Conservation (phyloP, 2,888 invertebrate species). For the Drosophila ezoana region DNA sequence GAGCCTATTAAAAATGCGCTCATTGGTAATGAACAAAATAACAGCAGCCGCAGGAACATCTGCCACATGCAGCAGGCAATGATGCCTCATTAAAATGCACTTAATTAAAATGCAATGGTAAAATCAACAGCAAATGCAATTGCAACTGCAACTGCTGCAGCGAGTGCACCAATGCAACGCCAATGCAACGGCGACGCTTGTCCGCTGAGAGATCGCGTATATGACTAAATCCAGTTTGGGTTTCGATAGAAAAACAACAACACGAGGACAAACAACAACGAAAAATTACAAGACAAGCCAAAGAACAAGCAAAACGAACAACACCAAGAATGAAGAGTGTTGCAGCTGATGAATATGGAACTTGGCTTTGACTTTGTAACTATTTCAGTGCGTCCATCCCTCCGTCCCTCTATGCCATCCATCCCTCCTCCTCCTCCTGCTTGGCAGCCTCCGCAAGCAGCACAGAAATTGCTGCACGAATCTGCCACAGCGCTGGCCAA, state of each 20-base stretch:
- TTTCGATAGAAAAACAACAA: constrained; percentile 76
- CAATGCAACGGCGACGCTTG: constrained; percentile 26
- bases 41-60: constrained; percentile 12
- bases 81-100: constrained; percentile 78
- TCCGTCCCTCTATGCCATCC: background rate
- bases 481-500: constrained; percentile 53
- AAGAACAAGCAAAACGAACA: constrained; percentile 62
- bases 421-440: background rate
- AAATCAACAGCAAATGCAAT: constrained; percentile 68
- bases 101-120: constrained; percentile 79
- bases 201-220: constrained; percentile 54
- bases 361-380: constrained; percentile 81
- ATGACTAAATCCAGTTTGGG: constrained; percentile 79
- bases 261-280: constrained; percentile 54
- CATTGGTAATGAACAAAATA: constrained; percentile 54
- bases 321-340: constrained; percentile 80
- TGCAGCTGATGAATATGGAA: constrained; percentile 84
- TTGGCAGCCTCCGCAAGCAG: constrained; percentile 10
- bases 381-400: constrained; percentile 67
- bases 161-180: constrained; percentile 6
- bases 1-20: constrained; percentile 68
- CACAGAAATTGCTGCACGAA: constrained; percentile 79
- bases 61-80: constrained; percentile 37
- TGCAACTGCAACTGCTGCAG: constrained; percentile 31
- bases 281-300: constrained; percentile 77